Percentiles rank a stretch among this genome's conserved stretches.
These are phyloP conservation scores for Nyctalus aviator DNA, from an alignment of 2,797 vertebrate genomes.

Conservation along the genomic window DNA sequence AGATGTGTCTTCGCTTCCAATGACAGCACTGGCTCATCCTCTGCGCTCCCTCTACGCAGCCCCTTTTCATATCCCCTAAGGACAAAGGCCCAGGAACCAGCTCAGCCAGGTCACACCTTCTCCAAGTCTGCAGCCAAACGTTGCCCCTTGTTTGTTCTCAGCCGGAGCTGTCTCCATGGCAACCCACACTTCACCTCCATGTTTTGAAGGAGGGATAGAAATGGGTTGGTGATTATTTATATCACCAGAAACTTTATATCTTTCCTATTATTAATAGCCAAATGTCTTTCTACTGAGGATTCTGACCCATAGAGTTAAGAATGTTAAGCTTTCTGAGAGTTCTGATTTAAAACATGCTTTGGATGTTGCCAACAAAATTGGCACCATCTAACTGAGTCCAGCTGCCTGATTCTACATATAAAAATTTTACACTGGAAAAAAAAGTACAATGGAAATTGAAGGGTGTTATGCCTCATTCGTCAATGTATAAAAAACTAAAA, in stretches of 20 bases:
- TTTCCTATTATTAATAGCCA: neutral
- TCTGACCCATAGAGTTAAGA: neutral
- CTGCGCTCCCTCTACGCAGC: neutral
- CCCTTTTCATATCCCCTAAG: neutral
- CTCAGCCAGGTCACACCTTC: neutral
- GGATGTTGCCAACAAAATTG: neutral
- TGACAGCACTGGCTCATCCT: neutral
- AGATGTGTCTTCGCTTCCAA: neutral
- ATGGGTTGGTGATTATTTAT: neutral
- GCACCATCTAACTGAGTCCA: neutral
- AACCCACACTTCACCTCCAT: neutral
- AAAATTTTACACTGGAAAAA: neutral
- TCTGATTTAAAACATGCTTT: constrained; percentile 21
- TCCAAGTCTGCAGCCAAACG: neutral
- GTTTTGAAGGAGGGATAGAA: neutral
- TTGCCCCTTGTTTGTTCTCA: neutral
- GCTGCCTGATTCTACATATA: neutral
- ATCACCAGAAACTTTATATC: neutral
- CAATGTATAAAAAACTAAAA: neutral
- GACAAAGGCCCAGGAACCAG: neutral
- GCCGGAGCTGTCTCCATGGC: neutral
- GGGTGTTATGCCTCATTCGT: neutral
- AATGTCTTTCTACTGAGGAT: neutral
- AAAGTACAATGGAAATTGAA: neutral
- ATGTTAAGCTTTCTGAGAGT: neutral